These are phyloP conservation scores for Drosophila silvestris DNA, from an alignment of 2,888 invertebrate species.

Conservation along the genomic window DNA sequence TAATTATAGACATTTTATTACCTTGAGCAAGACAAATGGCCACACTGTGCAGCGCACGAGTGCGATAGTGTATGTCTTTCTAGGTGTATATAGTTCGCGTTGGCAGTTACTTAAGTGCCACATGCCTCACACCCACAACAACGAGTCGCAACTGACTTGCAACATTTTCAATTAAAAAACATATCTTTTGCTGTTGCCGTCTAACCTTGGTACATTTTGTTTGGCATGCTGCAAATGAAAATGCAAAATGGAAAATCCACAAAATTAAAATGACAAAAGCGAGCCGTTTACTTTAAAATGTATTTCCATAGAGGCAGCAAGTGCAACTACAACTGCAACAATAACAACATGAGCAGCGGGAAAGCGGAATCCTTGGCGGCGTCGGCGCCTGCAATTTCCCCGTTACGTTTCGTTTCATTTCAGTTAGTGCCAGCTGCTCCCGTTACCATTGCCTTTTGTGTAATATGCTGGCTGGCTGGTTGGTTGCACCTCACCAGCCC, in stretches of 20 bases:
- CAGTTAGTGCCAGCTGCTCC: conserved; percentile 78
- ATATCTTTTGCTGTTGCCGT: conserved; percentile 43
- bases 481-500: conserved; percentile 10
- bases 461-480: conserved; percentile 50
- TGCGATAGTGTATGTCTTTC: conserved; percentile 8
- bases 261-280: conserved; percentile 82
- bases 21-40: conserved; percentile 82
- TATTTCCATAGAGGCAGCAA: conserved; percentile 62
- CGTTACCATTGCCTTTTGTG: conserved; percentile 66
- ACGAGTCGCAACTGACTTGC: conserved; percentile 54
- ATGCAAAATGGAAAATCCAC: conserved; percentile 76
- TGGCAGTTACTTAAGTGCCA: conserved; percentile 63
- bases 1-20: conserved; percentile 84
- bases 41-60: conserved; percentile 50
- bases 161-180: conserved; percentile 76
- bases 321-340: conserved; percentile 2
- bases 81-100: conserved; percentile 29
- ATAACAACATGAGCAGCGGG: neutral
- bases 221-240: conserved; percentile 67
- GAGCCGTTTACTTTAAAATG: conserved; percentile 77
- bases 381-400: conserved; percentile 69
- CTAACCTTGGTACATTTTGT: conserved; percentile 58
- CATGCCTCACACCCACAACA: conserved; percentile 43
- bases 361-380: conserved; percentile 17
- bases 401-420: conserved; percentile 81